phyloP scores from a whole-genome alignment of 2,113 vertebrate genomes.

The Numenius arquata region DNA sequence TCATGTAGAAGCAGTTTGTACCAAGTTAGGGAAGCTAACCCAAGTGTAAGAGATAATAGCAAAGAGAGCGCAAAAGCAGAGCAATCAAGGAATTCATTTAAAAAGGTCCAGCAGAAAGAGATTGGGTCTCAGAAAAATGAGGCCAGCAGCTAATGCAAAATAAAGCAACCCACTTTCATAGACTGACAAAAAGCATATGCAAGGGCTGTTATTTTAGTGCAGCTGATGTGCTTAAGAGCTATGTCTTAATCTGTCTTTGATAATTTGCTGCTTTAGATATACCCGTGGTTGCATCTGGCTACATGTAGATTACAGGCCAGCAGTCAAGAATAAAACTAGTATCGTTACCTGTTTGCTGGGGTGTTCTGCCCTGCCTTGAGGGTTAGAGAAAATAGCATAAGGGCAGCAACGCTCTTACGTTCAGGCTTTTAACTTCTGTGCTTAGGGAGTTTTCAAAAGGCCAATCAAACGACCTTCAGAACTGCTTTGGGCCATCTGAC shows the following conservation, averaged over 20 bases:
- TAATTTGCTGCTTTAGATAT: neutral
- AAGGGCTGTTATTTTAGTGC: neutral
- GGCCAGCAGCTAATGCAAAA: slow-evolving; percentile 17
- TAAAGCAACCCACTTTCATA: neutral
- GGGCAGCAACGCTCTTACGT: neutral
- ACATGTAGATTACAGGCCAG: neutral
- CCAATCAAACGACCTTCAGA: neutral
- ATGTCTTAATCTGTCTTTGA: neutral
- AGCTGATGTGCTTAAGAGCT: neutral
- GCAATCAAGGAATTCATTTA: neutral
- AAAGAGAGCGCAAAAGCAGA: neutral
- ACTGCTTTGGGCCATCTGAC: neutral
- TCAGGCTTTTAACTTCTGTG: neutral
- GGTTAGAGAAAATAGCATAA: neutral
- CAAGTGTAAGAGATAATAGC: neutral
- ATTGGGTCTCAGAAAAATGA: neutral
- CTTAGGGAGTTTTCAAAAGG: neutral
- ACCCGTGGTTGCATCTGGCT: neutral
- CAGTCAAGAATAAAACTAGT: neutral
- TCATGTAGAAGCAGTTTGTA: neutral
- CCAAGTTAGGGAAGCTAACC: neutral
- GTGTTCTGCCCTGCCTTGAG: neutral
- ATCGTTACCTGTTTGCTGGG: neutral
- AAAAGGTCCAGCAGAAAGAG: neutral
- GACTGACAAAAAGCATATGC: neutral